Conservation (phyloP, 2,797 vertebrate species). For the Sebastes taczanowskii region DNA sequence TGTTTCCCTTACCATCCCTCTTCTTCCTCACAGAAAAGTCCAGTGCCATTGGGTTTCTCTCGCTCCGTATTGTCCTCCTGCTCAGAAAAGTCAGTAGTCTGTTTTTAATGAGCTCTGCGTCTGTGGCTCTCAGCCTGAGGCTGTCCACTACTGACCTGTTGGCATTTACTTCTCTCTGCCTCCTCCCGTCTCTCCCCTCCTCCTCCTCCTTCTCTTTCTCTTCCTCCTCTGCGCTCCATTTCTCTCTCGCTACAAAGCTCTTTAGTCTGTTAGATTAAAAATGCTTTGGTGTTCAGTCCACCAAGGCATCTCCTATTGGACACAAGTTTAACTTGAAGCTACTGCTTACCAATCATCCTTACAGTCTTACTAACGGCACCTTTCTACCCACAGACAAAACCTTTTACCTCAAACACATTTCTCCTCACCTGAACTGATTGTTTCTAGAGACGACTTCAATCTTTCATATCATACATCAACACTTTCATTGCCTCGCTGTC, state of each 20-base stretch:
- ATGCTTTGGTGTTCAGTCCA: constrained; percentile 27
- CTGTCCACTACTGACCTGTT: constrained; percentile 76
- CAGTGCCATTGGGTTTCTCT: constrained; percentile 55
- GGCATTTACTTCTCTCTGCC: constrained; percentile 70
- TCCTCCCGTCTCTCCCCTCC: constrained; percentile 33
- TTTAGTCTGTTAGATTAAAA: constrained; percentile 56
- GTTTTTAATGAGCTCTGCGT: constrained; percentile 81
- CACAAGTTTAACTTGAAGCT: constrained; percentile 12
- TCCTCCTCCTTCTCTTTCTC: constrained; percentile 25
- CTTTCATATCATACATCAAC: constrained; percentile 10
- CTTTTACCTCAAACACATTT: constrained; percentile 6
- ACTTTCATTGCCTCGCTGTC: background rate
- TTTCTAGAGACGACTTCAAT: constrained; percentile 17
- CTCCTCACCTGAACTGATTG: background rate
- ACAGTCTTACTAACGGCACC: background rate
- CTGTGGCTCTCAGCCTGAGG: constrained; percentile 70
- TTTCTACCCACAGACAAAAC: constrained; percentile 10
- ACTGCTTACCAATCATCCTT: constrained; percentile 15
- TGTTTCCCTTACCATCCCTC: constrained; percentile 38
- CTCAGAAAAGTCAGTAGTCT: constrained; percentile 64
- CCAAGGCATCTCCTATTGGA: constrained; percentile 21
- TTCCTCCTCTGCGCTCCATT: background rate
- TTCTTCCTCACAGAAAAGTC: constrained; percentile 47
- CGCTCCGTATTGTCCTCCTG: constrained; percentile 56
- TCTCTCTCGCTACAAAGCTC: constrained; percentile 13